Evolutionary conservation across 2,888 invertebrate species (phyloP).

Genomic region (Heliconius erato): DNA sequence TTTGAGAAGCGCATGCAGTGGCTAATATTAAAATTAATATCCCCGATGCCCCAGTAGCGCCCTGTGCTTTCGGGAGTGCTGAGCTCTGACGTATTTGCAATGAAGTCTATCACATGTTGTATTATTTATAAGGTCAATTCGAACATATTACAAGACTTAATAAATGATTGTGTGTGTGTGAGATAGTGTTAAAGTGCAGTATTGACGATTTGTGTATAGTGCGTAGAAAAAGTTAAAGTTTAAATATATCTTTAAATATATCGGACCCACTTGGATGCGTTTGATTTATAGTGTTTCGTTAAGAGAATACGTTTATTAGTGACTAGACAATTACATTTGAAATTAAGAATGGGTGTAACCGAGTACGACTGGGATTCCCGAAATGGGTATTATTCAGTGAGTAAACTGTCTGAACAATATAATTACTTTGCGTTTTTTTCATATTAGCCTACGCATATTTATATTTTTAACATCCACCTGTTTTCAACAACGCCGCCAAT

Average conservation of each 20-base stretch:
- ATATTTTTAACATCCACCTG: slow-evolving; percentile 33
- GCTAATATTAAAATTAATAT: slow-evolving; percentile 85
- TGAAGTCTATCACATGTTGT: slow-evolving; percentile 71
- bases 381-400: slow-evolving; percentile 81
- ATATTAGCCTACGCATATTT: slow-evolving; percentile 11
- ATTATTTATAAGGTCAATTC: slow-evolving; percentile 65
- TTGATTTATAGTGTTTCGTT: slow-evolving; percentile 49
- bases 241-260: slow-evolving; percentile 37
- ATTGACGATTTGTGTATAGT: slow-evolving; percentile 62
- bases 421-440: slow-evolving; percentile 28
- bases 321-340: slow-evolving; percentile 59
- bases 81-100: slow-evolving; percentile 67
- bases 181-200: slow-evolving; percentile 71
- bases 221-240: slow-evolving; percentile 43
- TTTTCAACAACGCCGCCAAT: slow-evolving; percentile 38
- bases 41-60: slow-evolving; percentile 81
- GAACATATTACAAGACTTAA: slow-evolving; percentile 67
- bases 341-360: slow-evolving; percentile 80
- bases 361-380: slow-evolving; percentile 82
- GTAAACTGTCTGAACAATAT: slow-evolving; percentile 55
- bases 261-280: slow-evolving; percentile 53
- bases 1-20: slow-evolving; percentile 73
- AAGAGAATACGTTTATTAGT: slow-evolving; percentile 59
- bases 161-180: slow-evolving; percentile 78
- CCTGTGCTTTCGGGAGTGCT: slow-evolving; percentile 74